phyloP scores from a whole-genome alignment of 2,113 vertebrate genomes.

The Maccullochella peelii region DNA sequence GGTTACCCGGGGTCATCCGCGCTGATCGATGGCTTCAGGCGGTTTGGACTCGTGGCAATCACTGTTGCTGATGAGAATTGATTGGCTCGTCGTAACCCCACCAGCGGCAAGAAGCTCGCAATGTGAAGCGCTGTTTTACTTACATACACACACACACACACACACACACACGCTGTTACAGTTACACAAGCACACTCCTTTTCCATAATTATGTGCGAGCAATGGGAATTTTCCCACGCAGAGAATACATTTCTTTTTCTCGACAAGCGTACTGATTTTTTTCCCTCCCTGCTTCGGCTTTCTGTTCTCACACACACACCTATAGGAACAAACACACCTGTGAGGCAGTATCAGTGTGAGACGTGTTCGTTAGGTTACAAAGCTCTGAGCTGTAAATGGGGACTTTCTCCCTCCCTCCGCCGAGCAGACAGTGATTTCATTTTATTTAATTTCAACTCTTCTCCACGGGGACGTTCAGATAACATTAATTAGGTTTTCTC shows the following conservation, averaged over 20 bases:
- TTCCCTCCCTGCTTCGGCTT: not conserved
- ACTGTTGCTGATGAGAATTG: constrained; percentile 15
- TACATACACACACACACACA: constrained; percentile 14
- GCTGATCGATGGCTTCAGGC: not conserved
- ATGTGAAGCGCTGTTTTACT: not conserved
- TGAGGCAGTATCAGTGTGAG: constrained; percentile 30
- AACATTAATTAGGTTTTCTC: constrained; percentile 75
- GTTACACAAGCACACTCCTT: not conserved
- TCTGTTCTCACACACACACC: not conserved
- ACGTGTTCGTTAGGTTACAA: constrained; percentile 25
- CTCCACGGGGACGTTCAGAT: constrained; percentile 57
- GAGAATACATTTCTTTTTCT: not conserved
- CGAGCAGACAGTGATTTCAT: constrained; percentile 60
- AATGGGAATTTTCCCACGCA: not conserved
- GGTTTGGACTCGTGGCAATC: not conserved
- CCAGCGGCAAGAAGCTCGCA: not conserved
- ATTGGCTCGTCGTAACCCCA: constrained; percentile 6
- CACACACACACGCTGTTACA: not conserved
- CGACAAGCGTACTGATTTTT: not conserved
- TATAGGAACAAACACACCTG: constrained; percentile 24
- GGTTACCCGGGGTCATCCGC: not conserved
- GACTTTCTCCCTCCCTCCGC: constrained; percentile 23
- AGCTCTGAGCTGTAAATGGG: constrained; percentile 48
- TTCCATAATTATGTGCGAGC: constrained; percentile 2
- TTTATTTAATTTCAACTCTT: constrained; percentile 60